Evolutionary conservation across 2,797 vertebrate genomes (phyloP).

Genomic region (Spinus pinus): DNA sequence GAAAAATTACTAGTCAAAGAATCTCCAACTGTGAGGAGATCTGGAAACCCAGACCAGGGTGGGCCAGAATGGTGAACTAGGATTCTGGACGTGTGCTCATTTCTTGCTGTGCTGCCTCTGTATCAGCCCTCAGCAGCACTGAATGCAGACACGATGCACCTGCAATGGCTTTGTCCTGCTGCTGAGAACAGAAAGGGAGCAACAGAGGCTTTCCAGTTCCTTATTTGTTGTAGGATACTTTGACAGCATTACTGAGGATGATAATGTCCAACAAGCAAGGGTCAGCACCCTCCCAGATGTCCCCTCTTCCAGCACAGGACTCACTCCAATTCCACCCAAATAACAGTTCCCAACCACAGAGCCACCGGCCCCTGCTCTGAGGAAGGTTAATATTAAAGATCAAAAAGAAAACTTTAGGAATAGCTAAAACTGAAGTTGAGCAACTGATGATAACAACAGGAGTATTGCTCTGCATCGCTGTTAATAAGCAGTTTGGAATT

Average conservation of each 20-base stretch:
- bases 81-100: neutral
- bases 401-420: neutral
- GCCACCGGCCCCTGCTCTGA: neutral
- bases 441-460: neutral
- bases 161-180: rapidly evolving
- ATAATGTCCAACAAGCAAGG: neutral
- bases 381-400: neutral
- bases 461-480: slow-evolving; percentile 24
- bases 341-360: neutral
- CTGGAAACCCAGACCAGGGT: neutral
- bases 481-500: slow-evolving; percentile 22
- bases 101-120: neutral
- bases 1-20: neutral
- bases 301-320: neutral
- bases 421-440: neutral
- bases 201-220: neutral
- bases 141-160: rapidly evolving
- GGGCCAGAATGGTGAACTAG: neutral
- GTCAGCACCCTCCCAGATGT: neutral
- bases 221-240: neutral
- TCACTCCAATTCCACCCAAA: neutral
- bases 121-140: neutral
- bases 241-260: neutral
- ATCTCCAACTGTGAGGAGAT: neutral
- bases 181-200: neutral